Percentiles rank a stretch among this genome's conserved stretches.
Evolutionary conservation across 2,797 vertebrate genomes (phyloP).

Genomic region (Epinephelus malabaricus): DNA sequence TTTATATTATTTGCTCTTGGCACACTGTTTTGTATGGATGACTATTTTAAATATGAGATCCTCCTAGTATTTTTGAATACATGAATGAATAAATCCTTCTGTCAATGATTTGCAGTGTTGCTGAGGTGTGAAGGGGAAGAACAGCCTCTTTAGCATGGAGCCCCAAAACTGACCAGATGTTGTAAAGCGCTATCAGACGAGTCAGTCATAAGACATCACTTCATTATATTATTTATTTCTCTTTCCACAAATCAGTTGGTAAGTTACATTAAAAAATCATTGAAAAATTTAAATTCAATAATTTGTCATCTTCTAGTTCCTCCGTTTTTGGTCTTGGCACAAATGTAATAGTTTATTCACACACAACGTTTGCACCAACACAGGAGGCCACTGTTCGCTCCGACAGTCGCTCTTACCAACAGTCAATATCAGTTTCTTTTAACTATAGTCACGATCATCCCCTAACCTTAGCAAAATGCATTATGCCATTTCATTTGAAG

Average conservation of each 20-base stretch:
- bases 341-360: no score
- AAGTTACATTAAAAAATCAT: background rate
- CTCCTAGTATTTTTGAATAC: constrained; percentile 57
- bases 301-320: no score
- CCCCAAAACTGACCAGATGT: no score
- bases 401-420: no score
- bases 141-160: background rate
- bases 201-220: background rate
- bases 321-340: no score
- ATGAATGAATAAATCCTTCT: constrained; percentile 46
- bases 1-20: constrained; percentile 23
- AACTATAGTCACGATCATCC: no score
- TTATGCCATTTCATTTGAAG: no score
- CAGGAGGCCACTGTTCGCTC: no score
- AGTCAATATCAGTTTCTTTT: no score
- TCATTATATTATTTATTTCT: background rate
- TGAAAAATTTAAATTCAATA: no score
- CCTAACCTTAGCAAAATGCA: no score
- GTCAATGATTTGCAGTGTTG: constrained; percentile 15
- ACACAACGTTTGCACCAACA: no score
- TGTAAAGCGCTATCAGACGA: background rate
- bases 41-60: constrained; percentile 36
- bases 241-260: background rate
- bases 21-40: constrained; percentile 30
- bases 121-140: constrained; percentile 1